Evolutionary conservation across 1,140 invertebrate genomes (phyloP), one percentile per base, ranked within the genome.

Genomic region (Macrocentrus cingulum): DNA sequence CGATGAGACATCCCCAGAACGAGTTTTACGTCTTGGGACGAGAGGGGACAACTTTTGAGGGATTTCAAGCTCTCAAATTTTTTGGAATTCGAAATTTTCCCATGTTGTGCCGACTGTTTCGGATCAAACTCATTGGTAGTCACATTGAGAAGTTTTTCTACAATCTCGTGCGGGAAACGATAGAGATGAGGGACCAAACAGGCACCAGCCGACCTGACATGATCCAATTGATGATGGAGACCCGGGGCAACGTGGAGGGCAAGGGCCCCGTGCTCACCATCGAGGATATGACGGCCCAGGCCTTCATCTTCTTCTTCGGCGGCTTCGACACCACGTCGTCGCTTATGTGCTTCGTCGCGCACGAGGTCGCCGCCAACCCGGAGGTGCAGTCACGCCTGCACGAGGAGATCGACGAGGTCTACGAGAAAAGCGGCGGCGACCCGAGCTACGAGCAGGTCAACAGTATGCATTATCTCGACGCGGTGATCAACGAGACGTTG

Each of bases 271-370:
- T 56, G 76, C 3, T 72, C 74, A 56, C 70, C 64, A 65, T 86
- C 8, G 86, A 85, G 4, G 83, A 83, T 22, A 63, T 84, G 13
- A 70, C 76, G 2, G 81, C 82, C 8, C 83, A 86, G 62, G 73
- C 79, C 7, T 75, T 85, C 34, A 59, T 84, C 1, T 85, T 86
- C 68, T 80, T 86, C 44, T 62, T 85, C 4, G 85, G 83, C 46
- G 83, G 84, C 19, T 85, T 78, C 64, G 84, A 88, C 53, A 87
- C 86, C 0, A 84, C 85, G 0, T 81, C 85, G 0, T 81, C 79
- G 1, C 71, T 82, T 0, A 74, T 87, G 2, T 76, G 79, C 18
- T 83, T 77, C 59, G 71, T 79, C 0, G 53, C 82, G 1, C 84
- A 84, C 61, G 74, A 82, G 59, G 71, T 89, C 7, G 83, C 85